A percentile compares a stretch with the other conserved stretches of the same genome.
Conservation (phyloP, 2,113 vertebrate species). For the Cervus canadensis region DNA sequence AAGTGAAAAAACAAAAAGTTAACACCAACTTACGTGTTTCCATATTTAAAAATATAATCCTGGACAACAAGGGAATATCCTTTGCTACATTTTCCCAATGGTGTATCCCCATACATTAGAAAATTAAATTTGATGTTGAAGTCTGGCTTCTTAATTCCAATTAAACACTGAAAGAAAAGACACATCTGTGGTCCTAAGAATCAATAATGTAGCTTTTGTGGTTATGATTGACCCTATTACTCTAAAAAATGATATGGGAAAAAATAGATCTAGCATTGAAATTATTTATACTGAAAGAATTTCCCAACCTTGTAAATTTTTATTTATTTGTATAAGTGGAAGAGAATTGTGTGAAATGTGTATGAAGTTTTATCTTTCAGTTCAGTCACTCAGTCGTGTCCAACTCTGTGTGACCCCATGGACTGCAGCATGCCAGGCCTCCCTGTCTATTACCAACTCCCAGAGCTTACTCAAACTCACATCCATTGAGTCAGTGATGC, state of each 20-base stretch:
- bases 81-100: not conserved
- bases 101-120: not conserved
- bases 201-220: not conserved
- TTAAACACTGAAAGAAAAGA: not conserved
- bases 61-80: not conserved
- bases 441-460: too few relatives aligned
- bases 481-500: too few relatives aligned
- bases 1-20: not conserved
- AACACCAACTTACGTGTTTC: not conserved
- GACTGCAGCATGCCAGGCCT: too few relatives aligned
- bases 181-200: fast-evolving
- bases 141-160: not conserved
- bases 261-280: not conserved
- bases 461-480: too few relatives aligned
- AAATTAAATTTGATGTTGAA: not conserved
- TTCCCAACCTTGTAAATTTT: not conserved
- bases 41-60: not conserved
- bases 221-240: not conserved
- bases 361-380: not conserved
- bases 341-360: not conserved
- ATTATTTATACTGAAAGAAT: not conserved
- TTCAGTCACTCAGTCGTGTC: too few relatives aligned
- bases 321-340: not conserved
- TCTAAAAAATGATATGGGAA: not conserved
- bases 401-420: too few relatives aligned